Base-by-base conservation (phyloP, 2,888 invertebrate genomes). In the Microdon myrmicae region DNA sequence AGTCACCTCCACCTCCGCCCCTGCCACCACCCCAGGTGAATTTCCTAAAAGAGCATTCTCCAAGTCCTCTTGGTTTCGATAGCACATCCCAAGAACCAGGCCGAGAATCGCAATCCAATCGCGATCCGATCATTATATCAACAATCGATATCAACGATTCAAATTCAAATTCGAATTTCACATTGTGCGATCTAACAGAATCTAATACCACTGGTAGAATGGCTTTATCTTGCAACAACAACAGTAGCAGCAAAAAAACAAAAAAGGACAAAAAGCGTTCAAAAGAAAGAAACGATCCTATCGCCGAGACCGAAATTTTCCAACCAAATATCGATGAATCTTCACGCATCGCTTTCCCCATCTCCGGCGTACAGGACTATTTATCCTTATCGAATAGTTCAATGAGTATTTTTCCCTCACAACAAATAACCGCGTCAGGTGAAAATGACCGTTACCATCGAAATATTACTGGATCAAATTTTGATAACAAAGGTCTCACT, bases 81-180 rank as follows among this genome's bases (percentile, higher is more conserved):
- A 49, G 32, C 26, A n/a, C 32, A 6, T 25, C 45, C 5, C 29
- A 35, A 2, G 53, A 43, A 22, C 10, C 25, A 1, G 37, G 17
- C 3, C 41, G 22, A 2, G 31, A 8, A 10, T 39, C 51, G 19
- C 45, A 53, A 12, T 31, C 23, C 5, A 16, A 10, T 17, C 39
- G 45, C 14, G 35, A 55, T 44, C 61, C 56, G 32, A 22, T 51
- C 4, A 23, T 64, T 2, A 53, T 51, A n/a, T 44, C 55, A 7
- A 66, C 51, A 3, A 77, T 77, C 56, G 75, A 77, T 51, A 72
- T 78, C 45, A 69, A 70, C 44, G 77, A 74, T 13, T 73, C 78
- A 0, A 77, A 78, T 68, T 77, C 78, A 1, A 73, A 72, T 68
- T 74, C 75, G 8, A 71, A 69, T 56, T 71, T 73, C 39, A 19